Evolutionary conservation across 2,888 invertebrate species (phyloP).

Genomic region (Caenorhabditis wallacei): DNA sequence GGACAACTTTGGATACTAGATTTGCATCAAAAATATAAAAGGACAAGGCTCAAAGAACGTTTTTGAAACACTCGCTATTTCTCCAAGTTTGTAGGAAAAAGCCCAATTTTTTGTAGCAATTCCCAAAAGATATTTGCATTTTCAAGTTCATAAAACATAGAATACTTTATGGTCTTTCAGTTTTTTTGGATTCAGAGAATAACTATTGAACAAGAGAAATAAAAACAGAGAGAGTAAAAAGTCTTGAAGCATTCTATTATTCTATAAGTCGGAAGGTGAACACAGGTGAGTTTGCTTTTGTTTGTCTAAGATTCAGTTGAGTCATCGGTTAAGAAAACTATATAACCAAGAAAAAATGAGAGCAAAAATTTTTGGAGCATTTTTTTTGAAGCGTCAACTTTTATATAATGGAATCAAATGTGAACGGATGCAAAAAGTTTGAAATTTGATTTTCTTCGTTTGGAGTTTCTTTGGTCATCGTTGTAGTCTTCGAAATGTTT

Average conservation of each 20-base stretch:
- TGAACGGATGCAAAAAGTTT: slow-evolving; percentile 20
- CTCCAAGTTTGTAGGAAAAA: background rate
- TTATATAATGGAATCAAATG: slow-evolving; percentile 25
- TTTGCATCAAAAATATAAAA: background rate
- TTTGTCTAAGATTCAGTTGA: slow-evolving; percentile 26
- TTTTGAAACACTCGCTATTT: slow-evolving; percentile 15
- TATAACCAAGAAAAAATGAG: background rate
- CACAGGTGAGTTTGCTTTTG: slow-evolving; percentile 45
- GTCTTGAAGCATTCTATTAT: slow-evolving; percentile 14
- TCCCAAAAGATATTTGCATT: slow-evolving; percentile 18
- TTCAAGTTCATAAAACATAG: slow-evolving; percentile 40
- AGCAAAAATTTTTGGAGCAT: slow-evolving; percentile 6
- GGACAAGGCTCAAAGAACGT: slow-evolving; percentile 27
- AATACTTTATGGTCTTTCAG: background rate
- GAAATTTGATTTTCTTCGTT: slow-evolving; percentile 33
- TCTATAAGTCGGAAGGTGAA: slow-evolving; percentile 38
- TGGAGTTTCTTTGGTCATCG: background rate
- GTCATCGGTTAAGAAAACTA: slow-evolving; percentile 1
- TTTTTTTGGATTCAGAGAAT: background rate
- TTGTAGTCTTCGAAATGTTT: slow-evolving; percentile 31
- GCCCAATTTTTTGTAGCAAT: slow-evolving; percentile 8
- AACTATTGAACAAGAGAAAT: background rate
- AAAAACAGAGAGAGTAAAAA: slow-evolving; percentile 7
- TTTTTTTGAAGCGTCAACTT: slow-evolving; percentile 1
- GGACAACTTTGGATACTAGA: background rate